Base-by-base conservation (phyloP, 1,140 invertebrate species). In the Cryptotermes secundus region DNA sequence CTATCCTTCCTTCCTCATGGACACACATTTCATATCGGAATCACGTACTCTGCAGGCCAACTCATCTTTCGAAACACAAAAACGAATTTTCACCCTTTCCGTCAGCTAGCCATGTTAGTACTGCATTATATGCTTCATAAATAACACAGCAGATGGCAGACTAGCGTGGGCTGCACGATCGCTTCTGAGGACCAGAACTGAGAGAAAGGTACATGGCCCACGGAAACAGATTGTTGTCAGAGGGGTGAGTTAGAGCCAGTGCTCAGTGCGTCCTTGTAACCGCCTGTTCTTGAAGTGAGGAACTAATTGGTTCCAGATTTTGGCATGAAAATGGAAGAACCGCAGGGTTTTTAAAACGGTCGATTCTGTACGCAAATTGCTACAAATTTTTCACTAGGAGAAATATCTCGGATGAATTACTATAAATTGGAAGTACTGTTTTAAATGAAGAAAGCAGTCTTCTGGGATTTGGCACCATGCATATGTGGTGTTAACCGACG, bases 31-130 rank as follows among this genome's bases (percentile, higher is more conserved):
- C 16, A 59, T 59, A 59, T 59, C 53, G 53, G 53, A 59, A 59
- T 22, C 53, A 59, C 53, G 53, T 59, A 59, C 53, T 59, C 53
- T 59, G 1, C 53, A 59, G 12, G 53, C 53, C 53, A 59, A 59
- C 53, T 59, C 53, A 59, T 59, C 53, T 59, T 59, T 59, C 53
- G 24, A 59, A 59, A 59, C 53, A 59, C 53, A 59, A 59, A 59
- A 59, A 59, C 53, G 19, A 59, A 59, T 22, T 19, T 59, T n/a
- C 19, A n/a, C 53, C 53, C 26, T 7, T 19, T 14, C 53, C 53
- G 53, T 22, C 53, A 59, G 53, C 53, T 24, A 59, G 26, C 53
- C 53, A 12, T 59, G 26, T 6, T n/a, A 59, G 16, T 19, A n/a
- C 53, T 59, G 53, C 53, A 59, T 26, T 59, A 22, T 59, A 22